Percentiles rank a stretch among this genome's conserved stretches.
Evolutionary conservation across 2,888 invertebrate genomes (phyloP).

Genomic region (Ophioninae sp.): DNA sequence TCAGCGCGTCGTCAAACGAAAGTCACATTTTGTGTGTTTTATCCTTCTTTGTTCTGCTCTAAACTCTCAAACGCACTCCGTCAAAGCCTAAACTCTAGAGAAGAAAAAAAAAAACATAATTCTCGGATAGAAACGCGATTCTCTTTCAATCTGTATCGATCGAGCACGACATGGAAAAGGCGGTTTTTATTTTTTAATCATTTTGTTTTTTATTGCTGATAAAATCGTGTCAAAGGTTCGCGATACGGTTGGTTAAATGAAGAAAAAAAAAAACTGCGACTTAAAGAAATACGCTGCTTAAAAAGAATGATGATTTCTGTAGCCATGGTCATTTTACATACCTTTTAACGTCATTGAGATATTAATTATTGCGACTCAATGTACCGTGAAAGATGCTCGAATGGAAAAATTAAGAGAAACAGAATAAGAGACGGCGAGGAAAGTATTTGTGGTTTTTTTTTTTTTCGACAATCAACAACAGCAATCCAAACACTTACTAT

Average conservation of each 20-base stretch:
- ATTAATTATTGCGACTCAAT: conserved; percentile 52
- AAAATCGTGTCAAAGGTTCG: conserved; percentile 17
- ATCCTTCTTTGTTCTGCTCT: conserved; percentile 55
- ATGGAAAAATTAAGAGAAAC: conserved; percentile 44
- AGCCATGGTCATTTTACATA: conserved; percentile 79
- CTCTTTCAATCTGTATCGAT: conserved; percentile 78
- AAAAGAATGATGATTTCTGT: conserved; percentile 78
- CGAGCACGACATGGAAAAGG: conserved; percentile 51
- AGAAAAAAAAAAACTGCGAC: conserved; percentile 13
- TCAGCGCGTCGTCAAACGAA: conserved; percentile 65
- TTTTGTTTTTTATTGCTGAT: conserved; percentile 19
- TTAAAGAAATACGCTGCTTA: conserved; percentile 35
- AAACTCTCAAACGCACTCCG: conserved; percentile 58
- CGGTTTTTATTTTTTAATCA: neutral
- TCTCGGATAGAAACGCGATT: conserved; percentile 7
- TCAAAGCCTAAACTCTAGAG: conserved; percentile 46
- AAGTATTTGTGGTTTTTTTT: conserved; percentile 23
- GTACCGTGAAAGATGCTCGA: conserved; percentile 59
- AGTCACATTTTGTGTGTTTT: conserved; percentile 50
- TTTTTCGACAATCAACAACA: conserved; percentile 62
- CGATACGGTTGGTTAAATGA: conserved; percentile 11
- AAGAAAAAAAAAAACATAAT: neutral
- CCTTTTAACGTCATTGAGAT: conserved; percentile 66
- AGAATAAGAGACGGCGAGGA: conserved; percentile 55
- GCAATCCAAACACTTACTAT: conserved; percentile 65